Base-by-base conservation (phyloP, 2,797 vertebrate genomes). In the Orestias chungarensis region DNA sequence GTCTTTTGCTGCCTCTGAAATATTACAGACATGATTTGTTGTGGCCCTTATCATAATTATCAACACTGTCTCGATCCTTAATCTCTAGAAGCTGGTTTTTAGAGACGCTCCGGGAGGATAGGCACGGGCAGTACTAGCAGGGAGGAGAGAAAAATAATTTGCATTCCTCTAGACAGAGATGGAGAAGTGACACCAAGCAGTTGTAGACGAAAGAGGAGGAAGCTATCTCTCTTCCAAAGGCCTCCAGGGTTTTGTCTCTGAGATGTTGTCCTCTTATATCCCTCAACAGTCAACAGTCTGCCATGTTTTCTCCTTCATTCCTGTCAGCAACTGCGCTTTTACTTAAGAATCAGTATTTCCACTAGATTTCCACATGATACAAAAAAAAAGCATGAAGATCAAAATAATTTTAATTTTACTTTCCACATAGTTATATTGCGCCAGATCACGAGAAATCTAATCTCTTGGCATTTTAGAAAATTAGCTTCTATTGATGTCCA, bases 191-290 rank as follows among this genome's bases (percentile, higher is more conserved):
- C 78, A 49, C 68, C 0, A n/a, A 54, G 18, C 62, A 78, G 72
- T 61, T 82, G 64, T 76, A 85, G 62, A 72, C 49, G 23, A 70
- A 79, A 73, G 61, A 83, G 69, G 79, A 83, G 55, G 72, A 76
- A 64, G 87, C 82, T 91, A 92, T 92, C 92, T 87, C 68, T 42
- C 38, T 68, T 73, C 76, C 7, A 25, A 90, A 93, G 87, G 54
- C 82, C 83, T 87, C 64, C 12, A 33, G 85, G 77, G 82, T 73
- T 91, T 92, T 85, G 78, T 83, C 73, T 86, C 72, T 6, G 3
- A 70, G 74, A 75, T 49, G 9, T 18, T 0, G 49, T 65, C 31
- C 82, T 74, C 43, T 78, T 67, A 66, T 71, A 76, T 84, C 66
- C 76, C 64, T 75, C 40, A 11, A 76, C 67, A 68, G 47, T 80